Base-by-base conservation (phyloP, 2,888 invertebrate species). In the Pheosia gnoma region DNA sequence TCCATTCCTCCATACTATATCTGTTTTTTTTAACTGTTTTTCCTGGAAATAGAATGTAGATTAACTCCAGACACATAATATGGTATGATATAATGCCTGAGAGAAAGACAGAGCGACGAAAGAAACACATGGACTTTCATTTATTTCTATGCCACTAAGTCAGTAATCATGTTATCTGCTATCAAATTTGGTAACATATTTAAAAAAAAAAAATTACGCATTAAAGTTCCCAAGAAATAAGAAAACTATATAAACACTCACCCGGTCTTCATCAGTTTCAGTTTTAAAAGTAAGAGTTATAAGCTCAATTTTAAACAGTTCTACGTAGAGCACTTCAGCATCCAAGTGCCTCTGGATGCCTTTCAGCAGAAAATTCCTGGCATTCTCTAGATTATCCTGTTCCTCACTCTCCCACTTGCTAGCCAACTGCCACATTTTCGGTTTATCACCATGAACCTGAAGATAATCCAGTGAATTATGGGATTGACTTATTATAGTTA, bases 351-450 rank as follows among this genome's bases (percentile, higher is more conserved):
- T 94, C 60, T 96, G 95, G 36, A 98, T 87, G 0, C 96, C 98
- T 79, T 96, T 95, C 54, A 97, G 91, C 25, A 98, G 90, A 67
- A 96, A 95, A 65, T 94, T 94, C 69, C 96, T 94, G 0, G 97
- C 97, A 73, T 94, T 95, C 37, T 96, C 95, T 10, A 95, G 81
- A 71, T 96, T 96, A 45, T 95, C 91, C 66, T 95, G 95, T 66
- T 96, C 95, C 75, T 96, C 95, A 59, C 95, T 95, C 84, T 97
- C 97, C 95, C 96, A 97, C 73, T 95, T 95, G 9, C 97, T 97
- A 0, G 98, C 97, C 71, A 96, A 89, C 62, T 96, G 95, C 97
- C 98, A 98, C 66, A 96, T 92, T 72, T 96, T 95, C 10, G 96
- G 95, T 74, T 96, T 96, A 59, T 96, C 95, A 11, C 96, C 95